Evolutionary conservation across 2,888 invertebrate genomes (phyloP), one percentile per base, ranked within the genome.

Genomic region (Hyalella azteca): DNA sequence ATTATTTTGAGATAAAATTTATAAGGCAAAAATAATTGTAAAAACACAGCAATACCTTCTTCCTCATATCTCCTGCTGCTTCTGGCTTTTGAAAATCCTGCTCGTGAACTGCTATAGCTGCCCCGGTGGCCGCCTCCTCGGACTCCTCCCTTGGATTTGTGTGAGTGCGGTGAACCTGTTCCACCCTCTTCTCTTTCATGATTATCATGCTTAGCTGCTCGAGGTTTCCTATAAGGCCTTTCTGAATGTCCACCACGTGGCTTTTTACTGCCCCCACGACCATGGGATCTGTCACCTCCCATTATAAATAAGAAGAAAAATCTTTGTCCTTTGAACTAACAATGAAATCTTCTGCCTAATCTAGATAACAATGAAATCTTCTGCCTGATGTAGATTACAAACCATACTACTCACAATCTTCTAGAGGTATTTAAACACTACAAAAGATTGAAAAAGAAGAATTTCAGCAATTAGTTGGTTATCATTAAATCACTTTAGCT

Each of bases 211-310:
- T 66, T 66, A 29, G 66, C 19, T 32, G 19, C 1, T 11, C 39
- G 32, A 66, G 66, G 66, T 36, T 36, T 32, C 36, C 66, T 66
- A 13, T 54, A 22, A 54, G 66, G 19, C n/a, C 66, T 15, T 7
- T 4, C n/a, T 13, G 39, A 36, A 2, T 32, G 29, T 32, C 29
- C 39, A 22, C 66, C 66, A 1, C 66, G 66, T 36, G 36, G 39
- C 4, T 36, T 32, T 36, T 36, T 66, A 36, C 11, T 5, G 15
- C 66, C 36, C 4, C 66, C 36, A 19, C 36, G 66, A 15, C 66
- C 66, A 36, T 36, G 66, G 36, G 66, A 15, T 29, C 26, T 66
- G 36, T 66, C 66, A 7, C 66, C 66, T 66, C 66, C 36, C 66
- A 66, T 66, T 36, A 66, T 1, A 36, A 32, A 45, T 11, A n/a